These are phyloP conservation scores for Trichacis sp. DNA, from an alignment of 2,888 invertebrate genomes.

Conservation along the genomic window DNA sequence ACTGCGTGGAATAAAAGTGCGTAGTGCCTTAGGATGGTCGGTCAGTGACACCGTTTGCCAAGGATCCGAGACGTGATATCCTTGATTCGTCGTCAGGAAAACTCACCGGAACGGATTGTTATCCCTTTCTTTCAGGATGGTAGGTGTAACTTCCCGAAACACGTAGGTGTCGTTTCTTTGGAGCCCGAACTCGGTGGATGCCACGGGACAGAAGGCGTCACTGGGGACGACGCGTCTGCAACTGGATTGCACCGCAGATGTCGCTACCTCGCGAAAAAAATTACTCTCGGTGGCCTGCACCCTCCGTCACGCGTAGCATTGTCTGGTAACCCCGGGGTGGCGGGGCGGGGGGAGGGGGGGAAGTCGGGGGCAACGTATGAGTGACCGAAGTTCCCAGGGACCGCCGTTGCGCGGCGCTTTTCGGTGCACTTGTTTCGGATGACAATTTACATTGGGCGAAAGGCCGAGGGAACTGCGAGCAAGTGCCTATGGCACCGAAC, in stretches of 20 bases:
- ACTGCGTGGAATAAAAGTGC: too few relatives aligned
- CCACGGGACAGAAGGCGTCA: not conserved
- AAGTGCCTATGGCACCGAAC: conserved; percentile 62
- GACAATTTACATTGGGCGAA: conserved; percentile 35
- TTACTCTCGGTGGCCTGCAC: not conserved
- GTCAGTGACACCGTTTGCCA: too few relatives aligned
- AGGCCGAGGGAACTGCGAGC: conserved; percentile 48
- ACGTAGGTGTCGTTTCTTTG: too few relatives aligned
- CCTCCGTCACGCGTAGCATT: not conserved
- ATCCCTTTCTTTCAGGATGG: not conserved
- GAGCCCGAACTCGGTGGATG: not conserved
- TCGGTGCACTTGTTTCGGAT: conserved; percentile 31
- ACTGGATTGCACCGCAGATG: conserved; percentile 31
- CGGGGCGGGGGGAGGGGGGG: not conserved
- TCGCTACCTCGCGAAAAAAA: conserved; percentile 19
- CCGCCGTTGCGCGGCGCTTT: conserved; percentile 25
- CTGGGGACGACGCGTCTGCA: conserved; percentile 2
- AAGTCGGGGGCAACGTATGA: conserved; percentile 1
- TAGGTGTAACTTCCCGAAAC: not conserved
- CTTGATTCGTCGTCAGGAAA: not conserved
- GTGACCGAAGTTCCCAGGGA: not conserved
- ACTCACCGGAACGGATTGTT: not conserved
- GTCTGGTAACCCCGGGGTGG: not conserved
- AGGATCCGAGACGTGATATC: too few relatives aligned
- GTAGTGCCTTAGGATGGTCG: not conserved